Percentiles rank a stretch among this genome's conserved stretches.
phyloP scores from a whole-genome alignment of 2,113 vertebrate species.

The Antennarius striatus region DNA sequence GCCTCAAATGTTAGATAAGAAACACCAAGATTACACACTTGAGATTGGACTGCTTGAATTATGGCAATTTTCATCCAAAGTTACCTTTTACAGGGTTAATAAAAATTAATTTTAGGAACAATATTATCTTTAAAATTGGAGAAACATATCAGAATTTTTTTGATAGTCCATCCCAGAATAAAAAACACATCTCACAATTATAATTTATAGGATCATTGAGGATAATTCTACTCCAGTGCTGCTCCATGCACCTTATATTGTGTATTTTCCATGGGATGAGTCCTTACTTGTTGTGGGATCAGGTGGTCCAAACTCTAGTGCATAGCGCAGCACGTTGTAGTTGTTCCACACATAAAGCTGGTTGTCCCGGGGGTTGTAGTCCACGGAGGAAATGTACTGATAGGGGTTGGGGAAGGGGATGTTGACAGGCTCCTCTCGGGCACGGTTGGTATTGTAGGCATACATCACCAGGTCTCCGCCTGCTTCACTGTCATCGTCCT shows the following conservation, averaged over 20 bases:
- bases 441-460: slow-evolving; percentile 91
- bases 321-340: slow-evolving; percentile 91
- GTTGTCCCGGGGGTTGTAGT: slow-evolving; percentile 95
- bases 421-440: slow-evolving; percentile 83
- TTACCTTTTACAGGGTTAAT: no score
- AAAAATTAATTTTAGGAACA: no score
- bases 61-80: no score
- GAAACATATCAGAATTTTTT: no score
- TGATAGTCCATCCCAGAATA: no score
- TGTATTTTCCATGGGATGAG: background rate
- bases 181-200: no score
- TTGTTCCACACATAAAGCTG: slow-evolving; percentile 98
- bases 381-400: slow-evolving; percentile 93
- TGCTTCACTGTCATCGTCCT: slow-evolving; percentile 92
- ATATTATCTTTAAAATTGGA: no score
- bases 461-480: slow-evolving; percentile 89
- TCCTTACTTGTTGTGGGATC: slow-evolving; percentile 85
- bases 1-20: slow-evolving; percentile 31
- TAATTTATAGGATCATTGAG: no score
- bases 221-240: background rate
- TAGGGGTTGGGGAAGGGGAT: slow-evolving; percentile 94
- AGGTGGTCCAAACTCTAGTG: slow-evolving; percentile 88
- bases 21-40: slow-evolving; percentile 9
- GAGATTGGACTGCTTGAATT: no score
- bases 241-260: background rate